These are phyloP conservation scores for Margarornis squamiger DNA, from an alignment of 2,797 vertebrate genomes.

Conservation along the genomic window DNA sequence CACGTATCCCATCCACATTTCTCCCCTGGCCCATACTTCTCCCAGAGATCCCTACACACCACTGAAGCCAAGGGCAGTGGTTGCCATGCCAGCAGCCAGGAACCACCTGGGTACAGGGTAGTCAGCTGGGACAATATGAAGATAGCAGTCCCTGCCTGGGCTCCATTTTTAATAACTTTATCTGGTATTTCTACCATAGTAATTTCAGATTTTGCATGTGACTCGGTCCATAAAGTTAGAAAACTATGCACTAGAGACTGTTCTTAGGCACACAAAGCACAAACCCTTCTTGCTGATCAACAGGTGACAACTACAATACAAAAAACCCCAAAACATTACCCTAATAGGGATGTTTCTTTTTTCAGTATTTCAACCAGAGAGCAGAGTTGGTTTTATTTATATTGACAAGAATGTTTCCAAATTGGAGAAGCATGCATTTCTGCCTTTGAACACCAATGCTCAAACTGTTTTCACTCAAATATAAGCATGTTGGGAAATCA, in stretches of 20 bases:
- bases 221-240: background rate
- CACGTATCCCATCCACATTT: rapidly evolving
- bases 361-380: background rate
- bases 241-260: background rate
- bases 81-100: background rate
- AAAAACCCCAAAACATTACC: background rate
- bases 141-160: background rate
- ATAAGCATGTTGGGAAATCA: background rate
- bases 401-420: background rate
- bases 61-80: background rate
- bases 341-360: background rate
- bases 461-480: background rate
- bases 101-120: background rate
- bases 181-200: background rate
- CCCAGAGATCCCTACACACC: background rate
- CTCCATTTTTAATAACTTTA: background rate
- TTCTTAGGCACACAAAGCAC: background rate
- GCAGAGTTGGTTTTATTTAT: background rate
- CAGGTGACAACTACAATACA: background rate
- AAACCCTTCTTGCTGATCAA: background rate
- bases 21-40: background rate
- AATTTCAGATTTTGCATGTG: background rate
- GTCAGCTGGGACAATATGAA: background rate
- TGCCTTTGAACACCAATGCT: background rate
- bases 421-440: background rate